Base-by-base conservation (phyloP, 2,888 invertebrate species). In the Calameuta idolon region DNA sequence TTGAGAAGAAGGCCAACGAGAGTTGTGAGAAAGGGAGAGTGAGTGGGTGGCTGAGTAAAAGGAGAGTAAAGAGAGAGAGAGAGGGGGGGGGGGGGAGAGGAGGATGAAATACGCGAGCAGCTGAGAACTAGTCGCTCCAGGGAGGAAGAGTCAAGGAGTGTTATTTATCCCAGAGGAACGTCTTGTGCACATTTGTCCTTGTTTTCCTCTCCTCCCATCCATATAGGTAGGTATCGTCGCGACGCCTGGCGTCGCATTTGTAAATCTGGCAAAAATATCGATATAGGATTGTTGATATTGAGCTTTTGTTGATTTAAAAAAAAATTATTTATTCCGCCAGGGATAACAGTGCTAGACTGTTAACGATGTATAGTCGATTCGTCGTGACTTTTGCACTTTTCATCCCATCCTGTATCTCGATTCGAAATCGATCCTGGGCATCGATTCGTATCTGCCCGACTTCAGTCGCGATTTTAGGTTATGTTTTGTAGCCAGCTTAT, bases 121-220 rank as follows among this genome's bases (percentile, higher is more conserved):
- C 79, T 76, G 69, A 77, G 77, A 77, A 81, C 75, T 74, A 77
- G 55, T 69, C 33, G 77, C 75, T 33, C 33, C 69, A 33, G 77
- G 69, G 75, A 71, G 75, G 71, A 75, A 77, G 69, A 69, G 34
- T 35, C 69, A 76, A 76, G 74, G 75, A 78, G 78, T 75, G 77
- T 74, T 78, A 82, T 81, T 81, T 82, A 78, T 80, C 37, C 79
- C 76, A 76, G 79, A 80, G 69, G 69, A 35, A 79, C 79, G 77
- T 76, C 78, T 80, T 76, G 75, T 76, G 23, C 77, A 55, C 77
- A 77, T 80, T 76, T 79, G 82, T 81, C 78, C 75, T 79, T 81
- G 81, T 82, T 82, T 81, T 81, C 77, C 80, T 79, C 81, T 3
- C 1, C 71, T n/a, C 3, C 12, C 3, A 3, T 71, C 2, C 9